Conservation (phyloP, 2,113 vertebrate species). For the Pongo pygmaeus region DNA sequence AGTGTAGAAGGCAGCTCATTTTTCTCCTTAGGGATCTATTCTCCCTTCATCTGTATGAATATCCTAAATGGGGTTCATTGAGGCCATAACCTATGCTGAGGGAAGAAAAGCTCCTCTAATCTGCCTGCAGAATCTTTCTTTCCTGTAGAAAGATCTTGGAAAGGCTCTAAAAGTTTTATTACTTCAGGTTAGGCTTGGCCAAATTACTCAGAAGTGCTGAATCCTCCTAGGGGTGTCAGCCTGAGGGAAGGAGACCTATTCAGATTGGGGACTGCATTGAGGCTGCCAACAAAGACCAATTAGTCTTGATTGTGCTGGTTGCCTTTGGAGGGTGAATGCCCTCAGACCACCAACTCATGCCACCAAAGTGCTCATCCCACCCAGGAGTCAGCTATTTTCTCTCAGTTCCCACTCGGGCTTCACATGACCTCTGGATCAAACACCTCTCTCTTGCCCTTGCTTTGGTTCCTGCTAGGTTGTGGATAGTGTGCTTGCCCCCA, state of each 20-base stretch:
- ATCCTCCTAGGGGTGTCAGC: slow-evolving; percentile 55
- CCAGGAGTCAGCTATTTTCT: slow-evolving; percentile 49
- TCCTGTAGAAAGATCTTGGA: slow-evolving; percentile 29
- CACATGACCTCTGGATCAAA: slow-evolving; percentile 66
- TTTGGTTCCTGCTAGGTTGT: not conserved
- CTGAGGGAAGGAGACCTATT: slow-evolving; percentile 68
- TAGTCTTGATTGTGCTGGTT: slow-evolving; percentile 67
- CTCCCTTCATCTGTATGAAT: slow-evolving; percentile 23
- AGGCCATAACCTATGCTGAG: not conserved
- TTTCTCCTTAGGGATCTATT: slow-evolving; percentile 47
- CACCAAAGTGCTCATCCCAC: slow-evolving; percentile 69
- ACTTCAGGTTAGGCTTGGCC: slow-evolving; percentile 53
- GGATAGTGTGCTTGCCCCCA: not conserved
- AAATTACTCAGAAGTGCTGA: slow-evolving; percentile 68
- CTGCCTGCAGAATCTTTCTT: slow-evolving; percentile 38
- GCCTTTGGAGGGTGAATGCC: slow-evolving; percentile 47
- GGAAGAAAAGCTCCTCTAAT: not conserved
- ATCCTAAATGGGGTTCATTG: not conserved
- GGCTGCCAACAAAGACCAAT: slow-evolving; percentile 72
- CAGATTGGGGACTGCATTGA: slow-evolving; percentile 60
- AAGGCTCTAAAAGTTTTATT: slow-evolving; percentile 67
- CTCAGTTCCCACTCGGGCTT: not conserved
- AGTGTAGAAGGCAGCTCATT: slow-evolving; percentile 39
- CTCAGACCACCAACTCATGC: slow-evolving; percentile 72
- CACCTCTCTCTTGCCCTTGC: not conserved